These are phyloP conservation scores for Byasa hedistus DNA, from an alignment of 2,888 invertebrate genomes.

Conservation along the genomic window DNA sequence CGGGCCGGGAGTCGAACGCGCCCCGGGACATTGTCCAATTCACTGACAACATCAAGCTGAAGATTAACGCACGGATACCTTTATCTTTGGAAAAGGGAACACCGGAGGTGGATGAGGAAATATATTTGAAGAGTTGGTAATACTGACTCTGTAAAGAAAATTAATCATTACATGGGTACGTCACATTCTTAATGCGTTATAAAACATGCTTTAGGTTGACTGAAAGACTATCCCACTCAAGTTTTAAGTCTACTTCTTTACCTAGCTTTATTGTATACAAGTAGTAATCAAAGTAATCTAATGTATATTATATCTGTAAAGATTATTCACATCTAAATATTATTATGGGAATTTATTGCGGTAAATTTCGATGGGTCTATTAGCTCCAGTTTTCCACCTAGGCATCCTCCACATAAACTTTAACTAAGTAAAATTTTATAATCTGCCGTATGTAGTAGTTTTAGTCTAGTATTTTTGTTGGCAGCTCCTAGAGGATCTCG, in stretches of 20 bases:
- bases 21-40: constrained; percentile 56
- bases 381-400: no score
- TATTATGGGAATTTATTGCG: no score
- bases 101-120: constrained; percentile 32
- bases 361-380: no score
- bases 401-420: no score
- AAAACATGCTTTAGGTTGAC: no score
- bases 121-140: constrained; percentile 38
- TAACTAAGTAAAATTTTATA: no score
- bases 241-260: no score
- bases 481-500: constrained; percentile 10
- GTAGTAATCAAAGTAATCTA: no score
- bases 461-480: not conserved
- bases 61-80: constrained; percentile 53
- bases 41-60: constrained; percentile 56
- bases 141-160: not conserved
- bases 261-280: no score
- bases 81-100: constrained; percentile 32
- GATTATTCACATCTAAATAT: no score
- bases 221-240: no score
- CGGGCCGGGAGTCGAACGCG: constrained; percentile 41
- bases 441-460: not conserved
- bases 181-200: not conserved
- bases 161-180: not conserved
- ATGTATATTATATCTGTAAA: no score